Percentiles rank a stretch among this genome's conserved stretches.
Conservation (phyloP, 30 jellyfish, hydroid and myxozoan genomes). For the Turritopsis rubra region DNA sequence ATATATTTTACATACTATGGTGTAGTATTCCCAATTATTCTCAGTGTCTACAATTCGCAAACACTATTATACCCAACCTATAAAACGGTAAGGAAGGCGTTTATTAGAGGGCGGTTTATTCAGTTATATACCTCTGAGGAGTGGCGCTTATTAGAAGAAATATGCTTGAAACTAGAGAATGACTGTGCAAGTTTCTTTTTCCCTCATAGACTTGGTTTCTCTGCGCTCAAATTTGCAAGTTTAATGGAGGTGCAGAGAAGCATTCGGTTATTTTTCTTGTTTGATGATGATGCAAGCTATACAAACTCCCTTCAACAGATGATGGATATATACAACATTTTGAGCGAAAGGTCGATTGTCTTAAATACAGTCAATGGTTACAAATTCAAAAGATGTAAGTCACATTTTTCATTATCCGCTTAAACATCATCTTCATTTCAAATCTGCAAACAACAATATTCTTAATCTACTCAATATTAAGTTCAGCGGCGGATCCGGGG, state of each 20-base stretch:
- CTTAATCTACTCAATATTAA: not conserved
- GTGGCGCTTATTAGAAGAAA: too few relatives aligned
- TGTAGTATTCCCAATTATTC: too few relatives aligned
- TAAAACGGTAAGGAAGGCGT: too few relatives aligned
- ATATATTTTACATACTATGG: too few relatives aligned
- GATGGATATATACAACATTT: conserved; percentile 45
- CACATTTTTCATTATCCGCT: not conserved
- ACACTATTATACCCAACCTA: too few relatives aligned
- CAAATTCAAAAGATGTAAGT: conserved; percentile 67
- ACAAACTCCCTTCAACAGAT: conserved; percentile 63
- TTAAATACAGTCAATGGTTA: conserved; percentile 64
- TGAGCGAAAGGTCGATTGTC: conserved; percentile 41
- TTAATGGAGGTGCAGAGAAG: not conserved
- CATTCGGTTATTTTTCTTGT: conserved; percentile 49
- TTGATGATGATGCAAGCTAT: conserved; percentile 70
- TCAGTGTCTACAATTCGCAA: too few relatives aligned
- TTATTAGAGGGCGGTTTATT: too few relatives aligned
- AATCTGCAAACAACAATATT: too few relatives aligned
- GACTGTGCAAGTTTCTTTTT: not conserved
- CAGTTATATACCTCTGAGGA: too few relatives aligned
- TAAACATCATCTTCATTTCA: not conserved
- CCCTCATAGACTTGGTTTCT: conserved; percentile 25
- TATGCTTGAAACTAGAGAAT: not conserved
- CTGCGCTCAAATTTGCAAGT: conserved; percentile 30
- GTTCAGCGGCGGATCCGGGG: not conserved